These are phyloP conservation scores for Nyleta sp. DNA, from an alignment of 2,888 invertebrate genomes.

Conservation along the genomic window DNA sequence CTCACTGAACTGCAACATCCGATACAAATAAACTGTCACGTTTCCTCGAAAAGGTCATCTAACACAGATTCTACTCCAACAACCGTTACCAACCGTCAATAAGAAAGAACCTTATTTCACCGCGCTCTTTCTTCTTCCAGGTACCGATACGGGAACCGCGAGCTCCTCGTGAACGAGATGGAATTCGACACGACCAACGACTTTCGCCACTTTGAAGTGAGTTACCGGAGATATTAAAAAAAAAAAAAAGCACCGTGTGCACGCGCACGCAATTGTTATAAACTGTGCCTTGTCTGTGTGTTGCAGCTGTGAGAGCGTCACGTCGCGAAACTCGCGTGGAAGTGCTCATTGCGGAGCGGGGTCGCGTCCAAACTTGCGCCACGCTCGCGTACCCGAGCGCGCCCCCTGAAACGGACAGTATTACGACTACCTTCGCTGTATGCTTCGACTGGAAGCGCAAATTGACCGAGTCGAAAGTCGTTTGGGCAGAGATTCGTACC, in stretches of 20 bases:
- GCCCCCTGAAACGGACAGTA: conserved; percentile 36
- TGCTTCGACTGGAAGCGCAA: too few relatives aligned
- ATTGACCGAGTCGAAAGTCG: too few relatives aligned
- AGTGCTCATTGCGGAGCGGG: not conserved
- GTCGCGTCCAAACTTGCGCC: not conserved
- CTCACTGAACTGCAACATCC: too few relatives aligned
- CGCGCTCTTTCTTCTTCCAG: conserved; percentile 59
- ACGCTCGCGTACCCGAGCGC: too few relatives aligned
- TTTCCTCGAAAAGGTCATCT: too few relatives aligned
- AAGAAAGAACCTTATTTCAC: not conserved
- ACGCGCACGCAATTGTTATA: conserved; percentile 11
- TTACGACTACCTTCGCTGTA: conserved; percentile 24
- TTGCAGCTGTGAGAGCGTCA: conserved; percentile 28
- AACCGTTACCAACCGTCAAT: too few relatives aligned
- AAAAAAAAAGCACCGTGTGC: too few relatives aligned
- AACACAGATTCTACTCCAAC: too few relatives aligned
- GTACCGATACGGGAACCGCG: conserved; percentile 81
- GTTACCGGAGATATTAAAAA: conserved; percentile 53
- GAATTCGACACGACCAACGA: conserved; percentile 80
- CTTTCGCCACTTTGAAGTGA: conserved; percentile 82
- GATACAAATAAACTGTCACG: too few relatives aligned
- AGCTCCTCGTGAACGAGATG: conserved; percentile 82
- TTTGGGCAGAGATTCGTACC: too few relatives aligned
- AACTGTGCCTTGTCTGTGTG: conserved; percentile 26
- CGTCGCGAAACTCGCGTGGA: conserved; percentile 7